Conservation (phyloP, 2,797 vertebrate species). For the Centroberyx gerrardi region DNA sequence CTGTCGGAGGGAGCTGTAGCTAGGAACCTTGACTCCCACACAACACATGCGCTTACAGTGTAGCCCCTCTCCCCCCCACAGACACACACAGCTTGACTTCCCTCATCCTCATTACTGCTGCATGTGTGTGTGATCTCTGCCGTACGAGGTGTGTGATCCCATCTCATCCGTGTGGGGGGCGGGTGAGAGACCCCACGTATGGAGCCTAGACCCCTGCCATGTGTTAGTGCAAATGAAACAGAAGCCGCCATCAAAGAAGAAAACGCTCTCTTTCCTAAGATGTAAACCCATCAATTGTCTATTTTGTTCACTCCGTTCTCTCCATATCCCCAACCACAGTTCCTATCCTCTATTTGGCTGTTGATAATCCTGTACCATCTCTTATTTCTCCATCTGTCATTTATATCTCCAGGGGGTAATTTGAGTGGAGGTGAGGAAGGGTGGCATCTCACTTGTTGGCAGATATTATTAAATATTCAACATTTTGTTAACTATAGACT, state of each 20-base stretch:
- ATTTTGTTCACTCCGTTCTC: slow-evolving; percentile 14
- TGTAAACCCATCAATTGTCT: slow-evolving; percentile 30
- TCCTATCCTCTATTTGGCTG: slow-evolving; percentile 23
- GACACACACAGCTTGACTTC: slow-evolving; percentile 47
- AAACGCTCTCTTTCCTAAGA: slow-evolving; percentile 19
- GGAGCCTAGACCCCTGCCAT: slow-evolving; percentile 14
- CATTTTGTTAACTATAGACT: slow-evolving; percentile 14
- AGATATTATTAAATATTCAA: slow-evolving; percentile 37
- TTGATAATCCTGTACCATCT: slow-evolving; percentile 27
- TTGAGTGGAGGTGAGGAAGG: slow-evolving; percentile 13
- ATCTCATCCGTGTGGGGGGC: slow-evolving; percentile 33
- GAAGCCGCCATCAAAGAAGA: slow-evolving; percentile 40
- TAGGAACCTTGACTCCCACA: slow-evolving; percentile 27
- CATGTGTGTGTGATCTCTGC: slow-evolving; percentile 45
- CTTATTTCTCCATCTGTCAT: slow-evolving; percentile 22
- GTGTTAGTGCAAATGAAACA: slow-evolving; percentile 42
- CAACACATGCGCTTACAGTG: background rate
- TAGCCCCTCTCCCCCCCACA: background rate
- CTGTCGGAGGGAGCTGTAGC: slow-evolving; percentile 17
- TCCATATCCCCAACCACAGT: slow-evolving; percentile 16
- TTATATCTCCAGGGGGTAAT: slow-evolving; percentile 16
- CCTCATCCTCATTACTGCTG: slow-evolving; percentile 38
- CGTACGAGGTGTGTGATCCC: slow-evolving; percentile 51
- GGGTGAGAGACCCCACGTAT: slow-evolving; percentile 27
- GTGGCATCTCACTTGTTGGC: slow-evolving; percentile 4